phyloP scores from a whole-genome alignment of 2,797 vertebrate genomes.

The Heterohyrax brucei region DNA sequence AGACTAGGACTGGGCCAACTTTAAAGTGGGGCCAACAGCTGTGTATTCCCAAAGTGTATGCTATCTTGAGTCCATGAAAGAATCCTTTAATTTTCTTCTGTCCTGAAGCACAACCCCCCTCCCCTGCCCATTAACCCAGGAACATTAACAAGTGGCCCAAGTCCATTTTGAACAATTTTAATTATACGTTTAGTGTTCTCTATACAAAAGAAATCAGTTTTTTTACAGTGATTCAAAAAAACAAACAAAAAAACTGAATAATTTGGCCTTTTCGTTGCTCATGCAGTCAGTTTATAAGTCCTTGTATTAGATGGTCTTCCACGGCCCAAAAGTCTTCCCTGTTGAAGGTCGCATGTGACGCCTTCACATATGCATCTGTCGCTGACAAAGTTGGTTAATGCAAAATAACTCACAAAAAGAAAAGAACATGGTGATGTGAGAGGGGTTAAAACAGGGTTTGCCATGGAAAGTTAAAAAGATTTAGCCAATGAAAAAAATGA shows the following conservation, averaged over 20 bases:
- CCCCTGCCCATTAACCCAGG: not conserved
- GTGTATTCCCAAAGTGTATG: not conserved
- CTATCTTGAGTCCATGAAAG: not conserved
- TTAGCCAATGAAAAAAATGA: constrained; percentile 81
- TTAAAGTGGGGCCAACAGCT: not conserved
- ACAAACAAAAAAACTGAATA: constrained; percentile 89
- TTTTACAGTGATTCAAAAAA: constrained; percentile 89
- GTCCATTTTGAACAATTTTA: constrained; percentile 90
- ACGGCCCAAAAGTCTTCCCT: constrained; percentile 81
- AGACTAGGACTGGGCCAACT: not conserved
- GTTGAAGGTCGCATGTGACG: constrained; percentile 81
- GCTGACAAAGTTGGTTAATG: constrained; percentile 85
- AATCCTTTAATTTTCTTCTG: not conserved
- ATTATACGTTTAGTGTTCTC: constrained; percentile 93
- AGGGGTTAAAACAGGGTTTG: constrained; percentile 81
- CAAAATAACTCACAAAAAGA: constrained; percentile 75
- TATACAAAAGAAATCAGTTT: constrained; percentile 91
- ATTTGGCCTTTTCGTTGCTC: constrained; percentile 90
- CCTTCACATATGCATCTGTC: constrained; percentile 85
- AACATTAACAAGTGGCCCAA: constrained; percentile 39
- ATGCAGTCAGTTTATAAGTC: constrained; percentile 90
- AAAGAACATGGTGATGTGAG: not conserved
- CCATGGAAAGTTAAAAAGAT: constrained; percentile 75
- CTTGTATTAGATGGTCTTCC: constrained; percentile 85
- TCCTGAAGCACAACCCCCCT: not conserved